phyloP scores from a whole-genome alignment of 2,797 vertebrate species.

The Adrianichthys oophorus region DNA sequence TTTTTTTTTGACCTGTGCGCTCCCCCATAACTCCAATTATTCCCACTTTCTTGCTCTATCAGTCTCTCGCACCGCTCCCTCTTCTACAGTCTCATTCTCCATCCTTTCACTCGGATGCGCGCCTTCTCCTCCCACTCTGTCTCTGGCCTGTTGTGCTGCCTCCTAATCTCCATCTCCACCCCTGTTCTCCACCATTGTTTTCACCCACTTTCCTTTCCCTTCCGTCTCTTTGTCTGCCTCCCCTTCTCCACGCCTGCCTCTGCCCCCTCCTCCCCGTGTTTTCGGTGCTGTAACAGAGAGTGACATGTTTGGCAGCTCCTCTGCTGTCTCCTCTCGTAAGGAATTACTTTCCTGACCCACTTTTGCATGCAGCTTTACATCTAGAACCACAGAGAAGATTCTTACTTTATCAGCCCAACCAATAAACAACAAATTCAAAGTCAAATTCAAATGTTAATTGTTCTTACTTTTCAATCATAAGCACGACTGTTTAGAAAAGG shows the following conservation, averaged over 20 bases:
- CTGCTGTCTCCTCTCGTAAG: slow-evolving; percentile 52
- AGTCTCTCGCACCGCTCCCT: slow-evolving; percentile 6
- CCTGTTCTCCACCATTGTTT: slow-evolving; percentile 23
- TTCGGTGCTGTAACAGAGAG: slow-evolving; percentile 48
- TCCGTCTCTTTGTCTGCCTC: slow-evolving; percentile 5
- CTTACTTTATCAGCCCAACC: no score
- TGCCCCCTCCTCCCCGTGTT: slow-evolving; percentile 8
- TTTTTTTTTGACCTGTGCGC: slow-evolving; percentile 7
- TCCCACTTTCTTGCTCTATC: slow-evolving; percentile 22
- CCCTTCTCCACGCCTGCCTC: background rate
- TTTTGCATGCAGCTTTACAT: slow-evolving; percentile 45
- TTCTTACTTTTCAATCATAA: no score
- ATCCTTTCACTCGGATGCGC: slow-evolving; percentile 17
- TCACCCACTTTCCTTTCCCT: slow-evolving; percentile 4
- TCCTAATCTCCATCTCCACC: slow-evolving; percentile 24
- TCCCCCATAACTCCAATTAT: slow-evolving; percentile 17
- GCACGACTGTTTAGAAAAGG: no score
- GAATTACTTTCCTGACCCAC: slow-evolving; percentile 60
- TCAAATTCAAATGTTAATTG: no score
- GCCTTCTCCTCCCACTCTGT: slow-evolving; percentile 29
- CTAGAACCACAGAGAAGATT: background rate
- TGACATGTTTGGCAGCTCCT: slow-evolving; percentile 53
- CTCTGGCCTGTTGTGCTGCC: slow-evolving; percentile 8
- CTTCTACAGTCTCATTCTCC: background rate
- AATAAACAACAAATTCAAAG: no score